Evolutionary conservation across 2,888 invertebrate species (phyloP).

Genomic region (Lithosia quadra): DNA sequence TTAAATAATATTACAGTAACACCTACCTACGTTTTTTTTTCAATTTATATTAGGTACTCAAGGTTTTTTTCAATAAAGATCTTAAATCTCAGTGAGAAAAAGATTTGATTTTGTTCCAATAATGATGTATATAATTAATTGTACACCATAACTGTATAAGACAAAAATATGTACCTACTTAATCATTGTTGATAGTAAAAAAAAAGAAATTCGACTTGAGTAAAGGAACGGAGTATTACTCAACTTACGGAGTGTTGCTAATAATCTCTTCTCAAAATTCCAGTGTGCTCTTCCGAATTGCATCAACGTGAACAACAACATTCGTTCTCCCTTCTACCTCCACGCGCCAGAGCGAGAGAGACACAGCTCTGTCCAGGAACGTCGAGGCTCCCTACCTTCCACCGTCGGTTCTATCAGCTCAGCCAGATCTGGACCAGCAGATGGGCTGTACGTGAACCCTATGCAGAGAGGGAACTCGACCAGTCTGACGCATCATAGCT

Average conservation of each 20-base stretch:
- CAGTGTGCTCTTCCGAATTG: conserved; percentile 87
- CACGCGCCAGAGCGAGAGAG: conserved; percentile 89
- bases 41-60: no score
- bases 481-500: conserved; percentile 71
- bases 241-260: not conserved
- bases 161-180: no score
- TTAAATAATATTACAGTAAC: no score
- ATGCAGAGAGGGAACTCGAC: conserved; percentile 87
- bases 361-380: conserved; percentile 67
- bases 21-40: no score
- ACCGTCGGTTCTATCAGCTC: conserved; percentile 77
- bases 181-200: no score
- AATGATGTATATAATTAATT: no score
- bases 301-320: conserved; percentile 78
- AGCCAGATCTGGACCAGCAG: conserved; percentile 87
- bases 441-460: conserved; percentile 94
- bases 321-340: conserved; percentile 90
- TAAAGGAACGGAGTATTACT: not conserved
- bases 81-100: no score
- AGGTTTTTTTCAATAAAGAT: no score
- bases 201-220: no score
- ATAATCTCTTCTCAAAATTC: conserved; percentile 46
- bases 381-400: conserved; percentile 76
- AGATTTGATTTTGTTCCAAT: no score
- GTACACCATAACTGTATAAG: no score